Evolutionary conservation across 2,797 vertebrate species (phyloP), one percentile per base, ranked within the genome.

Genomic region (Myotis findleyi): DNA sequence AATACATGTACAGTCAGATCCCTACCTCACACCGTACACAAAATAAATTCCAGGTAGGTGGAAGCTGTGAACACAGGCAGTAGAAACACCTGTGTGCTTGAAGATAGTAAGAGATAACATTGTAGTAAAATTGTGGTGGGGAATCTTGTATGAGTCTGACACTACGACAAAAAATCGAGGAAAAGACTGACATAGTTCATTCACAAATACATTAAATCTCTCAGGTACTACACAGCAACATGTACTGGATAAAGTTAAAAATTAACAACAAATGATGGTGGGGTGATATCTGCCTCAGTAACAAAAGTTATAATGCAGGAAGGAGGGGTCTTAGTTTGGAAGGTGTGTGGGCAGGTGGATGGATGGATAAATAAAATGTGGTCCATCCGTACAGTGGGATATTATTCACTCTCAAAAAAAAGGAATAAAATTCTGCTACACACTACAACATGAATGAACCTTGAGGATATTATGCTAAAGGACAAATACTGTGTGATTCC

Each of bases 21-120:
- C 93, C 89, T 84, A 33, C 92, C 89, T 94, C 95, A 95, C 80
- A 5, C 90, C 21, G 0, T 2, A 13, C 44, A 49, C 9, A 17
- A 20, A 16, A 1, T 38, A 38, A 25, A 53, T 44, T 30, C 57
- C 57, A 30, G 14, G 23, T 3, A 7, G 11, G n/a, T 12, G 23
- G 49, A 9, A 3, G 17, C 3, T 16, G 55, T 51, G 57, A 27
- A 25, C 25, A 51, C 2, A 1, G 36, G 51, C 30, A 41, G 30
- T 10, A 5, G 59, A 51, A 49, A 21, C 49, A 33, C 27, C 20
- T 49, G n/a, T 12, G 11, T 17, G 23, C 51, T 30, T 16, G 17
- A 12, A 59, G 84, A 38, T 11, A 93, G 49, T 6, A 16, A 49
- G 69, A 71, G 18, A 20, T 44, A 41, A 27, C 41, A 5, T 12